Evolutionary conservation across 2,888 invertebrate genomes (phyloP).

Genomic region (Lithodes maja): DNA sequence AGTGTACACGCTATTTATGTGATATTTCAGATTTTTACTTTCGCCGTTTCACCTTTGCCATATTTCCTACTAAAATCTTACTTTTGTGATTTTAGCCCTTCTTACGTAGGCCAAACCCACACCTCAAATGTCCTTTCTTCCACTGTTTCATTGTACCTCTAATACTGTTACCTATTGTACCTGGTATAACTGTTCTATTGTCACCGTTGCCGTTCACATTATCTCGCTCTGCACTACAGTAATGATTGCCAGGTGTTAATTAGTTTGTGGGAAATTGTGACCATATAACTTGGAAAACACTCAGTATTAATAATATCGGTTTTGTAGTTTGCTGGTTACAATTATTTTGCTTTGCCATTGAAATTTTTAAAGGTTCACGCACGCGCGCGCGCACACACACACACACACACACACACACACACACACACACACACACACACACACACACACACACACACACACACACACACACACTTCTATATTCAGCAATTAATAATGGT

Average conservation of each 20-base stretch:
- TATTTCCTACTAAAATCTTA: no score
- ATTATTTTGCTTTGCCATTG: not conserved
- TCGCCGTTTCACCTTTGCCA: no score
- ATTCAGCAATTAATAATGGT: not conserved
- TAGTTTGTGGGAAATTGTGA: not conserved
- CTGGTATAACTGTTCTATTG: no score
- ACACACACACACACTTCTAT: not conserved
- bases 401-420: slow-evolving; percentile 25
- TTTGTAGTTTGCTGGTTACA: not conserved
- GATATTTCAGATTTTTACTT: no score
- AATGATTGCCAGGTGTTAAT: not conserved
- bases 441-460: not conserved
- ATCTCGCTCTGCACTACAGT: no score
- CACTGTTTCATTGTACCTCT: no score
- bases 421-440: slow-evolving; percentile 31
- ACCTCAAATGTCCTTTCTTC: no score
- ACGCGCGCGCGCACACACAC: not conserved
- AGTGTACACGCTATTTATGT: no score
- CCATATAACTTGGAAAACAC: not conserved
- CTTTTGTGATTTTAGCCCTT: no score
- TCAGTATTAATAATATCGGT: not conserved
- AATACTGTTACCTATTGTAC: no score
- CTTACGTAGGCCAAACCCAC: no score
- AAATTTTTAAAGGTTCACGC: not conserved
- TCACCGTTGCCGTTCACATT: no score